Percentiles rank a stretch among this genome's conserved stretches.
These are phyloP conservation scores for Gallinago solitaria DNA, from an alignment of 2,797 vertebrate species.

Conservation along the genomic window DNA sequence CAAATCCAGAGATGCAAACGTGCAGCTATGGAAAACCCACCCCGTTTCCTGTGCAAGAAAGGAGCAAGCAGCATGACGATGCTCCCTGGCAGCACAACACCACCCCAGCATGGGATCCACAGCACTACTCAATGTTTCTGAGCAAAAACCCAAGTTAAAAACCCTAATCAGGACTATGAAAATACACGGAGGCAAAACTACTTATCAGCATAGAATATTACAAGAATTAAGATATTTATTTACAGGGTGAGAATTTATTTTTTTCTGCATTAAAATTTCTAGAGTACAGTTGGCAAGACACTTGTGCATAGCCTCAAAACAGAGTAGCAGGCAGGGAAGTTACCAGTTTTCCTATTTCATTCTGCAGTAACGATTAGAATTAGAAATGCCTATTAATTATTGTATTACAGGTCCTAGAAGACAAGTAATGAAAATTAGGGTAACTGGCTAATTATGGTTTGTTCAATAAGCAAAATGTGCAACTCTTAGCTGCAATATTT, in stretches of 20 bases:
- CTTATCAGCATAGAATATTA: neutral
- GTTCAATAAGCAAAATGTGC: neutral
- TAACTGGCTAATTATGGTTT: neutral
- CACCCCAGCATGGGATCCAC: neutral
- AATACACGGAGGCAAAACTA: neutral
- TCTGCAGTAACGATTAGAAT: neutral
- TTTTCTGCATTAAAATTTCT: neutral
- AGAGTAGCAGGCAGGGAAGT: neutral
- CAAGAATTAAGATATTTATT: neutral
- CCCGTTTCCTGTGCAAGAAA: neutral
- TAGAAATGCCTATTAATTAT: neutral
- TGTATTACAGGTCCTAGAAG: neutral
- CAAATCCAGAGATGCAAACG: neutral
- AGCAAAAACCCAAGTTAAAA: neutral
- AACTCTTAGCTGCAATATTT: neutral
- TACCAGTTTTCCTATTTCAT: neutral
- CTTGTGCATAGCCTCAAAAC: neutral
- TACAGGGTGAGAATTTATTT: neutral
- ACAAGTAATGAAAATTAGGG: neutral
- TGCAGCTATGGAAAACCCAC: neutral
- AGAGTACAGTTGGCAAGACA: neutral
- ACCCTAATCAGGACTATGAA: neutral
- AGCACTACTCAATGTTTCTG: neutral
- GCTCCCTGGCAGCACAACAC: neutral
- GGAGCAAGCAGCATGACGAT: rapidly evolving